These are phyloP conservation scores for Anguilla anguilla DNA, from an alignment of 2,797 vertebrate genomes.

Conservation along the genomic window DNA sequence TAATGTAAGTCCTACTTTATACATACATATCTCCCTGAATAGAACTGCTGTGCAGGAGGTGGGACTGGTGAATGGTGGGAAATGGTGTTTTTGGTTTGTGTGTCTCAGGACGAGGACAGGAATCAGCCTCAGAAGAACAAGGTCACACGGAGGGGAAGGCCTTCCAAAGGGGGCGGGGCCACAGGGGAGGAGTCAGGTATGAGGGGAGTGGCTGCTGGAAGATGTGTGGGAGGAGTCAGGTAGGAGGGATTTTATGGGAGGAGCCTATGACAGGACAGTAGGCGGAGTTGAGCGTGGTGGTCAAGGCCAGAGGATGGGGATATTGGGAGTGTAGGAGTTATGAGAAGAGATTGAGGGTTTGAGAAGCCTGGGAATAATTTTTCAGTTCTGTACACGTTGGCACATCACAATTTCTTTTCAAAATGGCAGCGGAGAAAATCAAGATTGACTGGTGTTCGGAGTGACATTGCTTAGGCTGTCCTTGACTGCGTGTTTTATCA, in stretches of 20 bases:
- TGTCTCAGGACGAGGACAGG: slow-evolving; percentile 53
- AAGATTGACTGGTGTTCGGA: background rate
- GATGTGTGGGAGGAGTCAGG: background rate
- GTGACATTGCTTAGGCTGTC: background rate
- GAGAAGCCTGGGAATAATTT: background rate
- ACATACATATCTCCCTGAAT: background rate
- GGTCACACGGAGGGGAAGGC: slow-evolving; percentile 64
- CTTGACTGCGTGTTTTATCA: background rate
- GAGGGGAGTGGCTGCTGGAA: background rate
- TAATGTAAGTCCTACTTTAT: slow-evolving; percentile 44
- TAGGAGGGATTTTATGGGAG: too few relatives aligned
- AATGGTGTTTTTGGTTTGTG: background rate
- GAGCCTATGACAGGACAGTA: too few relatives aligned
- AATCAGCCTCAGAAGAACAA: slow-evolving; percentile 55
- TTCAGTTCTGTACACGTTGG: background rate
- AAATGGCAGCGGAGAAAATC: background rate
- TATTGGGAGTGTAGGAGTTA: background rate
- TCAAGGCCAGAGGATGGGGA: background rate
- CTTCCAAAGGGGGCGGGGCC: slow-evolving; percentile 53
- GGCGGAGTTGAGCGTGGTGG: too few relatives aligned
- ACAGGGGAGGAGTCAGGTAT: slow-evolving; percentile 60
- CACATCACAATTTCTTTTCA: background rate
- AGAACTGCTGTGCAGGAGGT: background rate
- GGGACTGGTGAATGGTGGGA: background rate
- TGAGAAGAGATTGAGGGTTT: too few relatives aligned